Conservation (phyloP, 2,113 vertebrate species). For the Clupea harengus region DNA sequence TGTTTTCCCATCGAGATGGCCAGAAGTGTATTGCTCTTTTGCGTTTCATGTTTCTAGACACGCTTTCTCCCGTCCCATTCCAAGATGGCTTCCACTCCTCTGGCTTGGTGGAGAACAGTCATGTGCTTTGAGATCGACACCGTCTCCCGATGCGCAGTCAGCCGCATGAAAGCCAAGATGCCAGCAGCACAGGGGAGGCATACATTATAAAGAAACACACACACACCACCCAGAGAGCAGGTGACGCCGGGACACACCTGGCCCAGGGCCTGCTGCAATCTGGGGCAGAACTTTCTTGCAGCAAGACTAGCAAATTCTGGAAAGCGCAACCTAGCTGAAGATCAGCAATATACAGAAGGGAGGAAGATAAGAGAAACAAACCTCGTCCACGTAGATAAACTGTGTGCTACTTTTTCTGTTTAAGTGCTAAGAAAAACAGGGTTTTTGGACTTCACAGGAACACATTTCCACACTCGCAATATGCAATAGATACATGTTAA, state of each 20-base stretch:
- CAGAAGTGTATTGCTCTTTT: constrained; percentile 61
- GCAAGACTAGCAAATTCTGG: constrained; percentile 34
- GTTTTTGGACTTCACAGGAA: constrained; percentile 46
- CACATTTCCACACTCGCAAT: constrained; percentile 49
- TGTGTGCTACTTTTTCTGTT: constrained; percentile 48
- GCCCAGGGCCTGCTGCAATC: neutral
- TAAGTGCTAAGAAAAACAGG: constrained; percentile 53
- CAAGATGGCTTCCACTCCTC: constrained; percentile 38
- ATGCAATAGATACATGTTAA: constrained; percentile 56
- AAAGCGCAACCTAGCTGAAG: neutral
- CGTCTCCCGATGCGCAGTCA: constrained; percentile 30
- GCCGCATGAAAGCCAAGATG: neutral
- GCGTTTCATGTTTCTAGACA: constrained; percentile 53
- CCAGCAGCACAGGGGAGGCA: neutral
- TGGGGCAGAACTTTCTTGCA: neutral
- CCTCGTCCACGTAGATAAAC: constrained; percentile 36
- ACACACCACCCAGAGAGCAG: constrained; percentile 28
- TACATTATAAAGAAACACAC: constrained; percentile 38
- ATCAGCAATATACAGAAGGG: neutral
- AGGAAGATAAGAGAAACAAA: constrained; percentile 30
- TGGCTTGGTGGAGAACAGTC: constrained; percentile 44
- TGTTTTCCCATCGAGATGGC: constrained; percentile 56
- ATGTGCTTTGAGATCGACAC: constrained; percentile 54
- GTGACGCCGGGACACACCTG: constrained; percentile 38
- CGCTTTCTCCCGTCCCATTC: constrained; percentile 25